These are phyloP conservation scores for Pemphigus obesinymphae DNA, from an alignment of 1,140 invertebrate genomes.

Conservation along the genomic window DNA sequence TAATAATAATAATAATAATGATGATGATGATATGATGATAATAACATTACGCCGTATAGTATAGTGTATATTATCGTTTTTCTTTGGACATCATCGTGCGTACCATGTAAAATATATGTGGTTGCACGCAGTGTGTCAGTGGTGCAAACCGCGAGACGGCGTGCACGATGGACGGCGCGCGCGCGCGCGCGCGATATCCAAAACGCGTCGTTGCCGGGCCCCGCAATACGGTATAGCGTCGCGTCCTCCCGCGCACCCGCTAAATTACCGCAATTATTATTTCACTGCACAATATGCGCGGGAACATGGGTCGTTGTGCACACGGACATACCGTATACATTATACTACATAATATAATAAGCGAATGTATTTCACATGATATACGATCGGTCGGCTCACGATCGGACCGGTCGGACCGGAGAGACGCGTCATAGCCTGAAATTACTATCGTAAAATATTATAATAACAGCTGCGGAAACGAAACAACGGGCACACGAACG, in stretches of 20 bases:
- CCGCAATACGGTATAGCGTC: background rate
- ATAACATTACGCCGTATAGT: background rate
- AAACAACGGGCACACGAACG: no score
- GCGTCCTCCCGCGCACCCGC: background rate
- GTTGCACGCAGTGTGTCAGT: conserved; percentile 14
- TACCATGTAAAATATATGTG: background rate
- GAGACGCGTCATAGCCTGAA: background rate
- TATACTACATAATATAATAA: no score
- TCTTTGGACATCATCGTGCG: background rate
- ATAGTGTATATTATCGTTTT: background rate
- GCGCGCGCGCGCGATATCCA: background rate
- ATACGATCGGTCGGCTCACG: no score
- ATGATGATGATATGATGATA: background rate
- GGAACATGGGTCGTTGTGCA: no score
- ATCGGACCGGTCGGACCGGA: no score
- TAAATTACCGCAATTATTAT: conserved; percentile 2
- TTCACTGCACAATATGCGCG: background rate
- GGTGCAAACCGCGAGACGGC: conserved; percentile 29
- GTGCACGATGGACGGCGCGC: background rate
- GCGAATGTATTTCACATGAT: no score
- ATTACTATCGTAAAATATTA: background rate
- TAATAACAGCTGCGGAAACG: no score
- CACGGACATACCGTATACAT: no score
- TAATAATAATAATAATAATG: no score
- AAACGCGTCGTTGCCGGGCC: no score